These are phyloP conservation scores for Adoxophyes honmai DNA, from an alignment of 1,140 invertebrate species.

Conservation along the genomic window DNA sequence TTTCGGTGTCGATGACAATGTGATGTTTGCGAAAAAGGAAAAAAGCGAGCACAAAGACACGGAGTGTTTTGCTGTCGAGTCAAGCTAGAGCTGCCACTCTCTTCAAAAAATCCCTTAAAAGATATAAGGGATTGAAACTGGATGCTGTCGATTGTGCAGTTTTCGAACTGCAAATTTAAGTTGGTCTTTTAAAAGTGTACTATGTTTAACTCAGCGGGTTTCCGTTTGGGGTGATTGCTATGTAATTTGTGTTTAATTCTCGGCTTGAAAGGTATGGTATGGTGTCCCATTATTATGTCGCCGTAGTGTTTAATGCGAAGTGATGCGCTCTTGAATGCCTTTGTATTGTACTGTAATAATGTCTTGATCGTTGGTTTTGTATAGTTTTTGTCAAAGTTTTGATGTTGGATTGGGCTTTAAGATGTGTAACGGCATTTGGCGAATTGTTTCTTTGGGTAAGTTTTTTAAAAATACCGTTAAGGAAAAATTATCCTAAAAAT, in stretches of 20 bases:
- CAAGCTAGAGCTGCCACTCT: not conserved
- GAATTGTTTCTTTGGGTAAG: no score
- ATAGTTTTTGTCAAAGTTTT: not conserved
- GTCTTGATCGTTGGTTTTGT: slow-evolving; percentile 11
- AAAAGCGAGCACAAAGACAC: slow-evolving; percentile 24
- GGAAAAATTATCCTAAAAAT: no score
- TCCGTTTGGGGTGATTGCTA: slow-evolving; percentile 50
- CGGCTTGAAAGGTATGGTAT: slow-evolving; percentile 31
- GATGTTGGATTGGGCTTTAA: not conserved
- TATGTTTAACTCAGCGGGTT: slow-evolving; percentile 59
- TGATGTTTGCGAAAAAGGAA: slow-evolving; percentile 37
- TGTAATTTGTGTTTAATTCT: slow-evolving; percentile 63
- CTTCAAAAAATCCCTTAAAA: no score
- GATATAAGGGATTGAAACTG: no score
- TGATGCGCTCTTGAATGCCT: slow-evolving; percentile 15
- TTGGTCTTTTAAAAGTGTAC: slow-evolving; percentile 22
- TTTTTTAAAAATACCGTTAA: no score
- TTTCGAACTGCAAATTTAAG: not conserved
- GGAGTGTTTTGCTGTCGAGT: not conserved
- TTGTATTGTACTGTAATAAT: slow-evolving; percentile 15
- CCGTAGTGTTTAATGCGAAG: slow-evolving; percentile 35
- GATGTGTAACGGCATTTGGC: no score
- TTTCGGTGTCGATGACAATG: slow-evolving; percentile 67
- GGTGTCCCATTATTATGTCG: slow-evolving; percentile 51
- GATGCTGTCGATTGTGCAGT: not conserved